Base-by-base conservation (phyloP, 2,113 vertebrate species). In the Regulus satrapa region DNA sequence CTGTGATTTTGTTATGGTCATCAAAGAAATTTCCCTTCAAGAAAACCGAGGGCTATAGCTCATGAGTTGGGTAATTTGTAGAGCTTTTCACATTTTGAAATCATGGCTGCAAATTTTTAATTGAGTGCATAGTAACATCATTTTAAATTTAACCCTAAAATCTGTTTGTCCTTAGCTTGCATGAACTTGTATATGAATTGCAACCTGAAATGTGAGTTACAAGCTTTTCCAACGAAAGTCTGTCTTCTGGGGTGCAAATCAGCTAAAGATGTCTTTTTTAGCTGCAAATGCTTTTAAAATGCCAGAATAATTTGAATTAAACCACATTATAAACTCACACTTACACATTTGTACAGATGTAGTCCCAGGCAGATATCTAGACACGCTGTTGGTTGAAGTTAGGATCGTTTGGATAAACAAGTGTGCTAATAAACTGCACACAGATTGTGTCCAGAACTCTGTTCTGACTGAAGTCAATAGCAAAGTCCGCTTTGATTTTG, bases 11-110 rank as follows among this genome's bases (percentile, higher is more conserved):
- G 43, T 92, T 83, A 41, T 89, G 87, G 79, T 94, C 93, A 31
- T 95, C 92, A 95, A 90, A 96, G 79, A 82, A 94, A 87, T 94
- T 94, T 78, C 64, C 72, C 48, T 96, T 96, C 56, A 82, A 95
- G 56, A 59, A 96, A 97, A 95, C 31, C 10, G 52, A 92, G 63
- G 62, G 79, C 78, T 72, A 20, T 41, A 69, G 68, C 67, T 91
- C 93, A 91, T 96, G 55, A 67, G 77, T 90, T 94, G 58, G 36
- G 46, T 91, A 88, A 94, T 91, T 85, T 78, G 64, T 95, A 54
- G 43, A 34, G 20, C 69, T 72, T 92, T 74, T 82, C 55, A 88
- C 32, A 62, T 89, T 95, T 94, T 90, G 68, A 92, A 91, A 80
- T 48, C 94, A 92, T 40, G 25, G 34, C 58, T 92, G 66, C 78